Evolutionary conservation across 2,888 invertebrate genomes (phyloP).

Genomic region (Fragum fragum): DNA sequence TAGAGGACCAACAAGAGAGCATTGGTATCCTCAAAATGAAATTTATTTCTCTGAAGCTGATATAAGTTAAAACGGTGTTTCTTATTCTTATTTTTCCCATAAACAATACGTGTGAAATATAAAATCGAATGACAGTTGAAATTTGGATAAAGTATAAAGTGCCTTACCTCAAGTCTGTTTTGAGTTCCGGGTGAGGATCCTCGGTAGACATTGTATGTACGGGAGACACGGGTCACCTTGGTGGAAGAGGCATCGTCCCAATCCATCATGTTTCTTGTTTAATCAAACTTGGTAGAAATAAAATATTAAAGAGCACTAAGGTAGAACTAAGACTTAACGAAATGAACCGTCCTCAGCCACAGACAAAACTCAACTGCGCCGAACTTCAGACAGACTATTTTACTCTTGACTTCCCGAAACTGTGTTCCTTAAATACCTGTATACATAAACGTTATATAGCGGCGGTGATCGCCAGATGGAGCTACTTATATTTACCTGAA

Average conservation of each 20-base stretch:
- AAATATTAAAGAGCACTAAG: conserved; percentile 47
- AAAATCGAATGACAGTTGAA: no score
- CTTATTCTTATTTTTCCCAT: no score
- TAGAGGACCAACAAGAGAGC: no score
- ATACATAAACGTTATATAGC: conserved; percentile 77
- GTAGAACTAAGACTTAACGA: conserved; percentile 58
- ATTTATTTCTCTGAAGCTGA: no score
- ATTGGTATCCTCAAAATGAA: no score
- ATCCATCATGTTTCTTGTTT: conserved; percentile 1
- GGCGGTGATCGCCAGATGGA: conserved; percentile 72
- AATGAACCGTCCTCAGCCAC: conserved; percentile 57
- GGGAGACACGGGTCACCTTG: conserved; percentile 69
- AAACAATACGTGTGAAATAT: no score
- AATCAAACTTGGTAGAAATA: neutral
- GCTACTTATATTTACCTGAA: conserved; percentile 66
- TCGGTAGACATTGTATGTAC: conserved; percentile 86
- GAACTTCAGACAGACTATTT: conserved; percentile 70
- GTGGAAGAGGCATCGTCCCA: conserved; percentile 46
- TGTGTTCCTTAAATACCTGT: conserved; percentile 82
- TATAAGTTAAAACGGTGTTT: no score
- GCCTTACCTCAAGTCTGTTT: conserved; percentile 85
- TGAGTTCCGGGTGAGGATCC: conserved; percentile 86
- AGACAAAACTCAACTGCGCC: conserved; percentile 58
- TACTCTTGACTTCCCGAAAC: conserved; percentile 76
- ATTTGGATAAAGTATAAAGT: no score